Conservation (phyloP, 2,888 invertebrate species). For the Lathronympha strigana region DNA sequence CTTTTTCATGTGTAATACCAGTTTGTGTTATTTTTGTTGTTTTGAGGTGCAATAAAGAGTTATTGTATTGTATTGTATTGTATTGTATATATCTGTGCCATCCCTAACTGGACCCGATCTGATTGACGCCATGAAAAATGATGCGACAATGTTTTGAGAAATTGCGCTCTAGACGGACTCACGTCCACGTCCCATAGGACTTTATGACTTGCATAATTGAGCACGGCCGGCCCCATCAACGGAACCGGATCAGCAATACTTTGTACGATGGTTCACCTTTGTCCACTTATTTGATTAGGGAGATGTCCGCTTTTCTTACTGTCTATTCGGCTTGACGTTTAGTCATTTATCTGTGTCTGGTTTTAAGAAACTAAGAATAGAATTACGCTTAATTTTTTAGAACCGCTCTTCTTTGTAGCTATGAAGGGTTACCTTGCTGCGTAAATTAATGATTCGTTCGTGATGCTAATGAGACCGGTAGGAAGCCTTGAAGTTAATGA, state of each 20-base stretch:
- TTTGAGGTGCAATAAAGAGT: too few species aligned
- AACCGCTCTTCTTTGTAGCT: constrained; percentile 24
- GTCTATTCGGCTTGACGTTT: constrained; percentile 51
- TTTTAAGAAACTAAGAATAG: constrained; percentile 48
- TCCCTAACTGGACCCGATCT: constrained; percentile 62
- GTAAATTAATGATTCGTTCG: constrained; percentile 37
- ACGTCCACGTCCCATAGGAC: constrained; percentile 62
- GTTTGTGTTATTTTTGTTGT: too few species aligned
- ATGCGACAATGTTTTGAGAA: constrained; percentile 82
- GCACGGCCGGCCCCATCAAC: constrained; percentile 58
- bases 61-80: too few species aligned
- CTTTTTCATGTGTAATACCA: too few species aligned
- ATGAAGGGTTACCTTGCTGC: constrained; percentile 22
- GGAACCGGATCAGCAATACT: constrained; percentile 67
- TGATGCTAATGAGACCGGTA: constrained; percentile 25
- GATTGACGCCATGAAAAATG: constrained; percentile 84
- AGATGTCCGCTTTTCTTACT: constrained; percentile 60
- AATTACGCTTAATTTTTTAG: constrained; percentile 28
- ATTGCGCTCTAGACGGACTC: constrained; percentile 70
- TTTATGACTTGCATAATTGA: constrained; percentile 82
- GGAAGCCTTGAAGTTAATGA: constrained; percentile 37
- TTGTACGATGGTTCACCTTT: constrained; percentile 58
- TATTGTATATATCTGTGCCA: constrained; percentile 50
- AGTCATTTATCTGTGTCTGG: constrained; percentile 76
- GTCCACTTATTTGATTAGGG: constrained; percentile 68